A percentile compares a stretch with the other conserved stretches of the same genome.
phyloP scores from a whole-genome alignment of 2,888 invertebrate genomes.

The Aethes cnicana region DNA sequence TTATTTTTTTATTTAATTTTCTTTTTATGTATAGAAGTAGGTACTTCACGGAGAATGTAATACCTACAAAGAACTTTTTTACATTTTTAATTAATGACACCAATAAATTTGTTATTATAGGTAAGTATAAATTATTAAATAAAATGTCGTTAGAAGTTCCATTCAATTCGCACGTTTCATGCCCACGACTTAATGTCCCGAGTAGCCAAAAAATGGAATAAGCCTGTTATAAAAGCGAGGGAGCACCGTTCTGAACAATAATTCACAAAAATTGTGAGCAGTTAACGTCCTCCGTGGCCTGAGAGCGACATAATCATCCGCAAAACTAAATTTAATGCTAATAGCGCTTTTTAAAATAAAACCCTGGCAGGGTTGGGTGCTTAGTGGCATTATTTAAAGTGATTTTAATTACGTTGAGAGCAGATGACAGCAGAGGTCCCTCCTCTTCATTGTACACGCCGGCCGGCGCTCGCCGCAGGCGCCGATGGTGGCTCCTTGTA shows the following conservation, averaged over 20 bases:
- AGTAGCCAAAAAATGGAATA: constrained; percentile 67
- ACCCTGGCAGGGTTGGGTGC: constrained; percentile 70
- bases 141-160: constrained; percentile 26
- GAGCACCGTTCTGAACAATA: constrained; percentile 67
- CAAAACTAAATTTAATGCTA: constrained; percentile 82
- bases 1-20: too few species aligned
- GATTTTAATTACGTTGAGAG: constrained; percentile 83
- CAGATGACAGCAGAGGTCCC: constrained; percentile 77
- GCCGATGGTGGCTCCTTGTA: constrained; percentile 41
- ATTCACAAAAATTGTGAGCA: constrained; percentile 79
- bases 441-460: constrained; percentile 75
- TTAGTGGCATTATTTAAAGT: constrained; percentile 80
- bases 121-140: not conserved
- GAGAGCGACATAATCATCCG: constrained; percentile 78
- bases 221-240: constrained; percentile 72
- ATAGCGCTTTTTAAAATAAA: constrained; percentile 81
- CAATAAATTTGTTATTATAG: too few species aligned
- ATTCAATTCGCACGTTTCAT: constrained; percentile 42
- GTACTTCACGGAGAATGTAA: too few species aligned
- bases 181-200: constrained; percentile 50
- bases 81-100: too few species aligned
- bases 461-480: constrained; percentile 44
- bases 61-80: too few species aligned
- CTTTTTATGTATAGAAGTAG: too few species aligned
- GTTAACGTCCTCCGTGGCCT: constrained; percentile 71